Base-by-base conservation (phyloP, 2,797 vertebrate species). In the Phoebastria nigripes region DNA sequence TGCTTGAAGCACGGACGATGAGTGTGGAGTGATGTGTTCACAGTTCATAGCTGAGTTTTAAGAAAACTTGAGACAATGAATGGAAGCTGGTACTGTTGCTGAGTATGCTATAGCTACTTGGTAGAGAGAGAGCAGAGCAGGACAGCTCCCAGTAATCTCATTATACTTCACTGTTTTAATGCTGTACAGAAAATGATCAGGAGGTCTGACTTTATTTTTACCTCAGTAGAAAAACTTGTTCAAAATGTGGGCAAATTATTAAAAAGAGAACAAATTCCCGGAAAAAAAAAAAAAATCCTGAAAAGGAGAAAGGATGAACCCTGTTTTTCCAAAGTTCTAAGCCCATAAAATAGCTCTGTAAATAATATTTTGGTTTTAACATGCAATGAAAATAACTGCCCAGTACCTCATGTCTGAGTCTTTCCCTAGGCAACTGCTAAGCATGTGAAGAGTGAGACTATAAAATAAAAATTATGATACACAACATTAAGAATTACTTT, bases 1-100 rank as follows among this genome's bases (percentile, higher is more conserved):
- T 83, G 12, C 22, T 55, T 65, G 31, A 47, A 44, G 35, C 25
- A 18, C 2, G 25, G 37, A 25, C 0, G 0, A 41, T 59, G 37
- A 6, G 4, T 46, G 12, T 41, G 35, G 76, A 44, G 49, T 49
- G 55, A 41, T 55, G 24, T 18, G 15, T 61, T 80, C 41, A 61
- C 22, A 17, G 44, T 35, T 87, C 35, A 15, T 26, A 46, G 51
- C 21, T 37, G 55, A 58, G 28, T 58, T 90, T 77, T 54, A 58
- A 49, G 39, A 63, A 31, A 76, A 19, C 44, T 17, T 69, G 29
- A 63, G 61, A 21, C 16, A 54, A 15, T 44, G 44, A 58, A 31
- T 72, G 26, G 21, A 69, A 65, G 41, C 35, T 67, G 19, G 15
- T 49, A 15, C 13, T 44, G 24, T 37, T 84, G 31, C 42, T 39